These are phyloP conservation scores for Acropora yongei DNA, from an alignment of 64 coral and sea anemone genomes.

Conservation along the genomic window DNA sequence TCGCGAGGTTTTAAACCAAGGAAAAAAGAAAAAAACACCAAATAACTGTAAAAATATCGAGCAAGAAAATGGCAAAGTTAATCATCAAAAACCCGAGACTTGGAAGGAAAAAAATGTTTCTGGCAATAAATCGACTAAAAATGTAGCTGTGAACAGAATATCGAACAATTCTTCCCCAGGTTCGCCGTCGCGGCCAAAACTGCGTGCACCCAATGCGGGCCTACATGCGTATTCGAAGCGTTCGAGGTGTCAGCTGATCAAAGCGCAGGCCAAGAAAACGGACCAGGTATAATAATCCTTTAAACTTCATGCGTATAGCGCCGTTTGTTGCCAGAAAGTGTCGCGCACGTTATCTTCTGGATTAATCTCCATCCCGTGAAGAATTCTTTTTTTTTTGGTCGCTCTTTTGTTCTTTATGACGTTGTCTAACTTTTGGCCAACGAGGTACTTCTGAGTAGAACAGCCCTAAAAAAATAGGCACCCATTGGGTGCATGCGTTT, in stretches of 20 bases:
- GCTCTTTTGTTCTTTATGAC: no score
- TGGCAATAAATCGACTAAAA: slow-evolving; percentile 32
- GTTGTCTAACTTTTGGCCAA: no score
- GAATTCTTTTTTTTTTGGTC: no score
- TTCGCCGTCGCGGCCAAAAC: neutral
- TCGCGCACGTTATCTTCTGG: no score
- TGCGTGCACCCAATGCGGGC: slow-evolving; percentile 26
- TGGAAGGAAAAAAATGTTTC: slow-evolving; percentile 28
- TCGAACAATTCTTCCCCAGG: neutral
- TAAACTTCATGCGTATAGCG: no score
- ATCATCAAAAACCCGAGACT: no score
- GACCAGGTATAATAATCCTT: no score
- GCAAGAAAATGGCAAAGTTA: neutral
- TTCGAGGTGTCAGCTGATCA: slow-evolving; percentile 42
- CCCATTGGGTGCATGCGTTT: no score
- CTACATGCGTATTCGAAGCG: slow-evolving; percentile 63
- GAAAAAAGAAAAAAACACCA: slow-evolving; percentile 36
- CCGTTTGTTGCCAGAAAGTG: no score
- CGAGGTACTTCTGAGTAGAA: no score
- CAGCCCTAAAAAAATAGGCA: no score
- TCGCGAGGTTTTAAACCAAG: slow-evolving; percentile 63
- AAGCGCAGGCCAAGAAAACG: neutral
- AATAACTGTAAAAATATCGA: slow-evolving; percentile 14
- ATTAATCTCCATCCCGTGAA: no score
- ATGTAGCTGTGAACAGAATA: neutral